phyloP scores from a whole-genome alignment of 2,888 invertebrate genomes.

The Geophilus truncorum region DNA sequence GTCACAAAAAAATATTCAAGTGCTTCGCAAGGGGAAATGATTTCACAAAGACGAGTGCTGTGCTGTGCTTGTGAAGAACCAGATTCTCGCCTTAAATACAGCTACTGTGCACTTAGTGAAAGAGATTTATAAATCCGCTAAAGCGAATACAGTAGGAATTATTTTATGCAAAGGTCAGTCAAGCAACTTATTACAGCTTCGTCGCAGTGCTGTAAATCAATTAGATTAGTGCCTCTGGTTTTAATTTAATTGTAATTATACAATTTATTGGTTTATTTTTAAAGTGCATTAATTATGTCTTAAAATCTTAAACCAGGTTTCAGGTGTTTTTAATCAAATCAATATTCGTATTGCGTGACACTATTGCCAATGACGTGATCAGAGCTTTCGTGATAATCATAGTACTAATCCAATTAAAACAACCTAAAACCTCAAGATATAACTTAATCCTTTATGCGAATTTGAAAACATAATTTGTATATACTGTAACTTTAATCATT shows the following conservation, averaged over 20 bases:
- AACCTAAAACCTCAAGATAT: not conserved
- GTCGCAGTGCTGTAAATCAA: not conserved
- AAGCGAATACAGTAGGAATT: not conserved
- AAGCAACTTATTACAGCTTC: not conserved
- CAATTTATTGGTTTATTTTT: not conserved
- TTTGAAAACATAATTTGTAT: not conserved
- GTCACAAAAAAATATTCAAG: not conserved
- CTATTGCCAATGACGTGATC: not conserved
- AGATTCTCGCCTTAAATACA: not conserved
- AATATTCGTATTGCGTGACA: not conserved
- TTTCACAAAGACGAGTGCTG: conserved; percentile 5
- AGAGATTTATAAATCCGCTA: not conserved
- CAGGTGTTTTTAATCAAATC: not conserved
- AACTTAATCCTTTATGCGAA: not conserved
- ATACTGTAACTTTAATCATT: too few species aligned
- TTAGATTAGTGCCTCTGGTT: not conserved
- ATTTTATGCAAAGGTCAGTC: not conserved
- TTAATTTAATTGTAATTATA: not conserved
- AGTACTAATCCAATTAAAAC: not conserved
- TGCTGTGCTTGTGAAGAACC: conserved; percentile 2
- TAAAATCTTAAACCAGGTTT: not conserved
- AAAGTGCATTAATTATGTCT: not conserved
- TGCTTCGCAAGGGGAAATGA: conserved; percentile 6
- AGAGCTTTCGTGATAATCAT: not conserved
- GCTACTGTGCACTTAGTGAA: conserved; percentile 14